Conservation (phyloP, 2,113 vertebrate genomes). For the Hippocampus abdominalis region DNA sequence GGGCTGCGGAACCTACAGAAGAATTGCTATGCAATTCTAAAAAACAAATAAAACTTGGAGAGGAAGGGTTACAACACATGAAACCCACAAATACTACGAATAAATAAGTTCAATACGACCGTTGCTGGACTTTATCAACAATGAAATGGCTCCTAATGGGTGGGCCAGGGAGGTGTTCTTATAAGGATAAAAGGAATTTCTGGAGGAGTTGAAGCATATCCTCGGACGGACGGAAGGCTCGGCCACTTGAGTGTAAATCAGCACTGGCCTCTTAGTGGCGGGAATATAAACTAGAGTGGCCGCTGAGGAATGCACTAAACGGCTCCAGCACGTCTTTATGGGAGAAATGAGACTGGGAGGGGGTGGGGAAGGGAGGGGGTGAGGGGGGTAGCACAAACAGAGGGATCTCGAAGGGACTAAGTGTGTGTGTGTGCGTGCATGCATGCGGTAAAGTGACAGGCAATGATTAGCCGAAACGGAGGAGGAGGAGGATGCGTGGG, state of each 20-base stretch:
- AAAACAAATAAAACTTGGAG: too few species aligned
- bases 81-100: too few species aligned
- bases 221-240: not conserved
- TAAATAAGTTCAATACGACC: too few species aligned
- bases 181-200: slow-evolving; percentile 9
- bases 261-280: slow-evolving; percentile 18
- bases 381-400: slow-evolving; percentile 23
- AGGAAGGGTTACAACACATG: too few species aligned
- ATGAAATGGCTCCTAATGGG: too few species aligned
- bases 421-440: slow-evolving; percentile 27
- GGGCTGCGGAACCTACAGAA: too few species aligned
- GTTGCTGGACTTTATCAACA: too few species aligned
- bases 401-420: slow-evolving; percentile 30
- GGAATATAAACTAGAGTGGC: slow-evolving; percentile 32
- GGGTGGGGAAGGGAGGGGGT: too few species aligned
- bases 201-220: slow-evolving; percentile 12
- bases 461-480: slow-evolving; percentile 65
- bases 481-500: slow-evolving; percentile 68
- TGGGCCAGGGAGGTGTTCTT: not conserved
- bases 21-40: too few species aligned
- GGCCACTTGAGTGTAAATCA: slow-evolving; percentile 16
- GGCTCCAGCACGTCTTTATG: slow-evolving; percentile 24
- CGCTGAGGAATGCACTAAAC: slow-evolving; percentile 23
- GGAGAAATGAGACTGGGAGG: slow-evolving; percentile 25
- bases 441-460: slow-evolving; percentile 64